Percentiles rank a stretch among this genome's conserved stretches.
Evolutionary conservation across 2,888 invertebrate species (phyloP).

Genomic region (Eutolmus rufibarbis): DNA sequence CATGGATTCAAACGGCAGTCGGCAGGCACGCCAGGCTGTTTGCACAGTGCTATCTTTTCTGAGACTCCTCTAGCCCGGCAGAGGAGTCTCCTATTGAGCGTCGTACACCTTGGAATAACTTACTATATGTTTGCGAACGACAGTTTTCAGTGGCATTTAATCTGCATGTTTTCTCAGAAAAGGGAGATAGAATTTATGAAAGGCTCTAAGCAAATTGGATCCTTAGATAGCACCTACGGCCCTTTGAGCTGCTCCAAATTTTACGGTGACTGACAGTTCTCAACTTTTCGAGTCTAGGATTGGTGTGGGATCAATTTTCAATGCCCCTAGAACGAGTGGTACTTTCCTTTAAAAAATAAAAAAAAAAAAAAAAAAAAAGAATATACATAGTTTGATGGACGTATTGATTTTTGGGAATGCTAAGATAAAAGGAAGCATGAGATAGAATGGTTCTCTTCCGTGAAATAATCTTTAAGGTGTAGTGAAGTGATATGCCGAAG

Average conservation of each 20-base stretch:
- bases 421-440: neutral
- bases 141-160: slow-evolving; percentile 22
- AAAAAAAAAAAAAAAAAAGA: neutral
- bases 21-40: neutral
- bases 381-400: neutral
- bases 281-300: neutral
- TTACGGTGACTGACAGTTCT: neutral
- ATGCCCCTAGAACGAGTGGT: neutral
- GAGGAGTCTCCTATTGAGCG: neutral
- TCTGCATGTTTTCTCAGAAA: slow-evolving; percentile 10
- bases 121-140: slow-evolving; percentile 4
- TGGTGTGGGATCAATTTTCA: neutral
- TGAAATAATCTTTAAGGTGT: neutral
- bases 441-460: neutral
- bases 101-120: neutral
- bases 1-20: neutral
- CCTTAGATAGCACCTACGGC: neutral
- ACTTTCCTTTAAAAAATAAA: neutral
- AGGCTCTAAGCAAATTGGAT: slow-evolving; percentile 13
- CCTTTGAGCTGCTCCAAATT: neutral
- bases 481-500: neutral
- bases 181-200: slow-evolving; percentile 19
- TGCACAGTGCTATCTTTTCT: neutral
- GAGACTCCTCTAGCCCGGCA: neutral
- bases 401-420: neutral